Evolutionary conservation across 2,888 invertebrate species (phyloP).

Genomic region (Polydrusus pterygomalis): DNA sequence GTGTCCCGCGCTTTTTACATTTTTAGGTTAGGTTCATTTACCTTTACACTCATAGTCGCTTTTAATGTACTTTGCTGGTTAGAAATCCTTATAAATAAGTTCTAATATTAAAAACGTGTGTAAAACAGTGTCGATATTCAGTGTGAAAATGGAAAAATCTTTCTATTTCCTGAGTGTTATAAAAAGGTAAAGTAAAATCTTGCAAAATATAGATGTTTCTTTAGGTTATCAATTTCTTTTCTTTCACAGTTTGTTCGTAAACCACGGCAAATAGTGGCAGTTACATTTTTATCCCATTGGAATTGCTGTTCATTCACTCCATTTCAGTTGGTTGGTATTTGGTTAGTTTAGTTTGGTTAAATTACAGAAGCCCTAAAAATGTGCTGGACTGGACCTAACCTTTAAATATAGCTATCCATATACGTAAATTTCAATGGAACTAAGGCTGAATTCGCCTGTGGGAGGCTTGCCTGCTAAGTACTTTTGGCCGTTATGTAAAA

Average conservation of each 20-base stretch:
- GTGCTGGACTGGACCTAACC: slow-evolving; percentile 31
- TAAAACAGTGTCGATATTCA: slow-evolving; percentile 19
- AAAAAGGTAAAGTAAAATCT: slow-evolving; percentile 33
- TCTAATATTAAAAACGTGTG: slow-evolving; percentile 26
- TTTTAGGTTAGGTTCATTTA: slow-evolving; percentile 53
- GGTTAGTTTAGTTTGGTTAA: slow-evolving; percentile 23
- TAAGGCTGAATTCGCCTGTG: slow-evolving; percentile 56
- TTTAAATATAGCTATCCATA: slow-evolving; percentile 38
- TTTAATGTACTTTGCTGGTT: slow-evolving; percentile 34
- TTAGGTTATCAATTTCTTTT: slow-evolving; percentile 41
- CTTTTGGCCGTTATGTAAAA: slow-evolving; percentile 52
- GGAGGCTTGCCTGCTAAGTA: slow-evolving; percentile 49
- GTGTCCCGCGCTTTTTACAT: slow-evolving; percentile 49
- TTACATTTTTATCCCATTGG: slow-evolving; percentile 28
- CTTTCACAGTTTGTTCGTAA: slow-evolving; percentile 31
- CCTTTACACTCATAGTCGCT: slow-evolving; percentile 45
- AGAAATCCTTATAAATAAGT: slow-evolving; percentile 23
- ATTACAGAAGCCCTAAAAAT: slow-evolving; percentile 40
- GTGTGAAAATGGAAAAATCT: slow-evolving; percentile 33
- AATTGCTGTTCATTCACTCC: slow-evolving; percentile 38
- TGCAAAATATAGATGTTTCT: slow-evolving; percentile 16
- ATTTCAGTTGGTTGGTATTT: slow-evolving; percentile 26
- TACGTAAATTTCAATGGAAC: slow-evolving; percentile 48
- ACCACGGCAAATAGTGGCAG: slow-evolving; percentile 29
- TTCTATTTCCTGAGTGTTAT: not conserved